Conservation (phyloP, 2,797 vertebrate genomes). For the Crocidura indochinensis region DNA sequence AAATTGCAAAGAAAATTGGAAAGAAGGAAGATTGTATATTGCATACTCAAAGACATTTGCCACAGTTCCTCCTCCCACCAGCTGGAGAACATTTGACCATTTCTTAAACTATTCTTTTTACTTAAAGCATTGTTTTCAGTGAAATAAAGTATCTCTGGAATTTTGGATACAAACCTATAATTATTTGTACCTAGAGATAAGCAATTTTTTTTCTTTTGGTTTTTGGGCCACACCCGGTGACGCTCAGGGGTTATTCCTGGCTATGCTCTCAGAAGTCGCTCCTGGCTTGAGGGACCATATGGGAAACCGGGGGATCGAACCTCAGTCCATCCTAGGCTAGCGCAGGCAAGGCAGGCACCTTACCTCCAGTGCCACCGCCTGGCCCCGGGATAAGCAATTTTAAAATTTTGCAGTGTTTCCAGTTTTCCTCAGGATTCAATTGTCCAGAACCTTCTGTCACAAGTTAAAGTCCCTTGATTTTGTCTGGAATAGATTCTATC, state of each 20-base stretch:
- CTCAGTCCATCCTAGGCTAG: too few species aligned
- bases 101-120: background rate
- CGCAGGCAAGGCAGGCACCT: too few species aligned
- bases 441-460: accelerated
- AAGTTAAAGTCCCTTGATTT: background rate
- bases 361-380: too few species aligned
- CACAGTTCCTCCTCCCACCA: background rate
- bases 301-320: too few species aligned
- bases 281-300: too few species aligned
- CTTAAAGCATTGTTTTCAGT: background rate
- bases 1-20: background rate
- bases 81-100: background rate
- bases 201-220: background rate
- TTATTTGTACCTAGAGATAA: background rate
- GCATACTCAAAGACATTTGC: background rate
- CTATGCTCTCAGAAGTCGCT: too few species aligned
- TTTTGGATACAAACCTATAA: background rate
- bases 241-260: too few species aligned
- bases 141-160: background rate
- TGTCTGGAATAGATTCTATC: background rate
- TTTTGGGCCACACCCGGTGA: too few species aligned
- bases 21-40: background rate
- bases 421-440: background rate
- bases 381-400: background rate
- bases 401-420: background rate